Conservation (phyloP, 2,797 vertebrate genomes). For the Adrianichthys oophorus region DNA sequence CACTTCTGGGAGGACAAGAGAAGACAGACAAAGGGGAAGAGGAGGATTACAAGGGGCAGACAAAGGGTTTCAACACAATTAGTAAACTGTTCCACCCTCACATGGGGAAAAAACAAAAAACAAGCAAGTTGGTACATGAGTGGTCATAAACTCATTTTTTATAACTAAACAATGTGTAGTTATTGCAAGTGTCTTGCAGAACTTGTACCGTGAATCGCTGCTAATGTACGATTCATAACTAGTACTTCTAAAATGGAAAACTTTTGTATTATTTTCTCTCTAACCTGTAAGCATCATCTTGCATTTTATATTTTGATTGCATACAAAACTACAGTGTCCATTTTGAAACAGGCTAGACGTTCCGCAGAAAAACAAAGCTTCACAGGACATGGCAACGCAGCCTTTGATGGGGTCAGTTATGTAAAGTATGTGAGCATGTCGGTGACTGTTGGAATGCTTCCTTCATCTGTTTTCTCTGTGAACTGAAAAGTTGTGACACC, state of each 20-base stretch:
- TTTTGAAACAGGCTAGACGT: too few relatives aligned
- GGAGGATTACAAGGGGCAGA: slow-evolving; percentile 72
- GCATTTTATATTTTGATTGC: neutral
- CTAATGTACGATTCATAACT: slow-evolving; percentile 15
- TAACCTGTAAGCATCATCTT: slow-evolving; percentile 10
- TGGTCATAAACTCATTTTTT: slow-evolving; percentile 34
- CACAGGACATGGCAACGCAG: too few relatives aligned
- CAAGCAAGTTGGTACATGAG: slow-evolving; percentile 60
- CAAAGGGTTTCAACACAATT: slow-evolving; percentile 81
- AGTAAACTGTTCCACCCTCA: slow-evolving; percentile 87
- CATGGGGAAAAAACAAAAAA: slow-evolving; percentile 81
- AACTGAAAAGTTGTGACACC: too few relatives aligned
- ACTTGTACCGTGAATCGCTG: slow-evolving; percentile 26
- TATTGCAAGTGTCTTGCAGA: slow-evolving; percentile 8
- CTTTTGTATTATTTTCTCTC: neutral
- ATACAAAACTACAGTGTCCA: neutral
- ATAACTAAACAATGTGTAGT: slow-evolving; percentile 2
- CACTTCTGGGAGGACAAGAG: slow-evolving; percentile 79
- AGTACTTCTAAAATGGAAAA: slow-evolving; percentile 7
- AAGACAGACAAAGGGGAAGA: slow-evolving; percentile 69
- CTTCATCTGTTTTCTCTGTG: too few relatives aligned
- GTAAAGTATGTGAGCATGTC: too few relatives aligned
- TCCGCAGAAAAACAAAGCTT: too few relatives aligned
- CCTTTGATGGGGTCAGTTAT: too few relatives aligned
- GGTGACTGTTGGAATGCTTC: too few relatives aligned